Evolutionary conservation across 2,113 vertebrate genomes (phyloP), one percentile per base, ranked within the genome.

Genomic region (Pituophis catenifer): DNA sequence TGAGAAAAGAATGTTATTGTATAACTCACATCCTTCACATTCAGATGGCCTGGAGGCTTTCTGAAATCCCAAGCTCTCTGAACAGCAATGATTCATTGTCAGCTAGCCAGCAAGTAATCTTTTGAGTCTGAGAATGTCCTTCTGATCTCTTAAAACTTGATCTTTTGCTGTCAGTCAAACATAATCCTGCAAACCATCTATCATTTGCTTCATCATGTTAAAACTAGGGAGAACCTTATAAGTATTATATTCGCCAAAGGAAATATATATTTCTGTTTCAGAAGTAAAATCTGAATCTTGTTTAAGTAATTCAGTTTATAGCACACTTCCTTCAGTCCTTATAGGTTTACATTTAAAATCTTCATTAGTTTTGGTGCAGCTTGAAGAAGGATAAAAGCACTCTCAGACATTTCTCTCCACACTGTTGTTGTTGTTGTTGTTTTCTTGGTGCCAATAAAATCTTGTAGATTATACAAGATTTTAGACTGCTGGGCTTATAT

Each of bases 21-120:
- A 95, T 97, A 96, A 96, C 95, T 97, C 96, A 96, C 95, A 97
- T 97, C 97, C 97, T 97, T 97, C 94, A 93, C 96, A 95, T 95
- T 94, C 92, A 94, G 93, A 94, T 97, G 97, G 97, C 97, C 96
- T 97, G 95, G 95, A 96, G 97, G 96, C 95, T 95, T 96, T 94
- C 93, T 95, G 94, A 91, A 89, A 90, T 91, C 97, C 95, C 93
- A 95, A 44, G 38, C 38, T 44, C 95, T 93, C 95, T 96, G 97
- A 96, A 92, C 95, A 94, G 90, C 38, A 94, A 94, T 96, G 97
- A 98, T 95, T 97, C 96, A 96, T 92, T 92, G 95, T 70, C 54
- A 81, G 91, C 93, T 95, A 97, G 93, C 90, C 86, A 96, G 93
- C 94, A 97, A 97, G 94, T 94, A 95, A 70, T 95, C 93, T 94